phyloP scores from a whole-genome alignment of 2,888 invertebrate species.

The Hermaeophaga mercurialis region DNA sequence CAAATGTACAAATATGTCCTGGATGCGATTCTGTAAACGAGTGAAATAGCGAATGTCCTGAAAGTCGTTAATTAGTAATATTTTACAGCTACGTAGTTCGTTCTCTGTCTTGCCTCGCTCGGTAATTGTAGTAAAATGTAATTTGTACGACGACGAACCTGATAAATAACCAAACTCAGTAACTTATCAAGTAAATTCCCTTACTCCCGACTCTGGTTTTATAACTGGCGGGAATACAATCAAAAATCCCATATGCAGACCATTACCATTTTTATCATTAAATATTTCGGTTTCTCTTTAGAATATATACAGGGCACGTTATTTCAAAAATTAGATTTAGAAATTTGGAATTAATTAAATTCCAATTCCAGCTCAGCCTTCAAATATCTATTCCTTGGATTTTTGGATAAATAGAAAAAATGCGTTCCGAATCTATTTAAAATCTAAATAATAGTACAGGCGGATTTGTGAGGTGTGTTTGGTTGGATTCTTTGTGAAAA shows the following conservation, averaged over 20 bases:
- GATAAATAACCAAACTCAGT: constrained; percentile 46
- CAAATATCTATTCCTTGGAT: too few species aligned
- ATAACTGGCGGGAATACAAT: constrained; percentile 26
- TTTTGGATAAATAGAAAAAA: too few species aligned
- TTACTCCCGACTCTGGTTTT: constrained; percentile 30
- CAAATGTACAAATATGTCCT: too few species aligned
- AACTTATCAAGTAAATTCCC: constrained; percentile 42
- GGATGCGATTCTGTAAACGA: constrained; percentile 35
- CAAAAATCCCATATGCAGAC: constrained; percentile 5
- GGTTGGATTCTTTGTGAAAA: not conserved
- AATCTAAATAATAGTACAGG: too few species aligned
- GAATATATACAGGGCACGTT: too few species aligned
- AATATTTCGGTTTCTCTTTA: too few species aligned
- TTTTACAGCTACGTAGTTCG: constrained; percentile 52
- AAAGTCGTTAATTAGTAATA: constrained; percentile 57
- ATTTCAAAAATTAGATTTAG: too few species aligned
- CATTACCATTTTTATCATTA: too few species aligned
- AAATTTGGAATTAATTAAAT: too few species aligned
- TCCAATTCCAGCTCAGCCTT: too few species aligned
- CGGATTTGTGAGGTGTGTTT: too few species aligned
- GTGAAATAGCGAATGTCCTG: constrained; percentile 51
- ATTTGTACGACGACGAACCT: constrained; percentile 48
- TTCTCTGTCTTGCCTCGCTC: constrained; percentile 43
- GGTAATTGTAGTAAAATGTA: constrained; percentile 48
- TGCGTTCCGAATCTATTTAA: too few species aligned